phyloP scores from a whole-genome alignment of 2,888 invertebrate species.

The Biston stratarius region DNA sequence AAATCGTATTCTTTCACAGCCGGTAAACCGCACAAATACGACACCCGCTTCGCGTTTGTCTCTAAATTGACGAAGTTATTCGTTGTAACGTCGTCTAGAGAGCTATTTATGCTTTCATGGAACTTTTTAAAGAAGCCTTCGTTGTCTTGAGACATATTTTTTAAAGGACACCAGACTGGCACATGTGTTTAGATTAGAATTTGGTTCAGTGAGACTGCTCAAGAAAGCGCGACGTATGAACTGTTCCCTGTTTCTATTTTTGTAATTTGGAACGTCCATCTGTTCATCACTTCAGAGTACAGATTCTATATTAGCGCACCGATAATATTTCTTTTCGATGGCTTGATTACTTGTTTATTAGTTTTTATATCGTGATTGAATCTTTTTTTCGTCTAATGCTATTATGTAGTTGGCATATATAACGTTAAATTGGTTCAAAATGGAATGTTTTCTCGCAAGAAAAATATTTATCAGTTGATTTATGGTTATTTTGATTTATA shows the following conservation, averaged over 20 bases:
- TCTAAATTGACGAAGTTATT: constrained; percentile 88
- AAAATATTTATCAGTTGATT: constrained; percentile 24
- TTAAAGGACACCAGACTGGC: constrained; percentile 38
- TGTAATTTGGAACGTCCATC: constrained; percentile 69
- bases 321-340: constrained; percentile 6
- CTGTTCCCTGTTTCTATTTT: constrained; percentile 74
- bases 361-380: constrained; percentile 19
- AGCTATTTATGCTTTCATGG: constrained; percentile 86
- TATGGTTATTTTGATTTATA: constrained; percentile 5
- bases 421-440: constrained; percentile 7
- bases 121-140: constrained; percentile 88
- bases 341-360: constrained; percentile 26
- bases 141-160: constrained; percentile 68
- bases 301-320: constrained; percentile 43
- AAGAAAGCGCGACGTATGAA: constrained; percentile 63
- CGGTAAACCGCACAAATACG: constrained; percentile 86
- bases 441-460: constrained; percentile 14
- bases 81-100: constrained; percentile 85
- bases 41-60: constrained; percentile 88
- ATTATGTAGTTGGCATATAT: not conserved
- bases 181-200: constrained; percentile 47
- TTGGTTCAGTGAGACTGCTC: constrained; percentile 63
- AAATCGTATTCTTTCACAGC: constrained; percentile 80
- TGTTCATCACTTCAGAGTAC: constrained; percentile 69
- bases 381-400: not conserved